Evolutionary conservation across 30 jellyfish, hydroid and myxozoan species (phyloP).

Genomic region (Rhopilema esculentum): DNA sequence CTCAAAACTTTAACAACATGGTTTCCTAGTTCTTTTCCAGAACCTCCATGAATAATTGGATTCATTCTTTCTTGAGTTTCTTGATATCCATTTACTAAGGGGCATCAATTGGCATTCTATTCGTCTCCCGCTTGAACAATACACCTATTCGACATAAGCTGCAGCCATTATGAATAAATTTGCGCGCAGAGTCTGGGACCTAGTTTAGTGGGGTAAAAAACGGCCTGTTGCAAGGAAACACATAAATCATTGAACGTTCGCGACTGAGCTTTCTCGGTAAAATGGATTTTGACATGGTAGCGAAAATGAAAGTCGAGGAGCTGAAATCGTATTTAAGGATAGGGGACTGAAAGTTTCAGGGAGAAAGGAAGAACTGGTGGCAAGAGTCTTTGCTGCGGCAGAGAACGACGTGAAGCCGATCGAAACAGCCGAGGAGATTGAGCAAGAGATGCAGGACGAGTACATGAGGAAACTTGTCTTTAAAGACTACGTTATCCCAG

Average conservation of each 20-base stretch:
- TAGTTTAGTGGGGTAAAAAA: slow-evolving; percentile 17
- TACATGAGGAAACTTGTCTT: slow-evolving; percentile 9
- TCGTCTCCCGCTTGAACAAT: too few species aligned
- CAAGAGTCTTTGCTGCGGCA: slow-evolving; percentile 35
- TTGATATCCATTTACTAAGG: slow-evolving; percentile 28
- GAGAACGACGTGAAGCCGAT: slow-evolving; percentile 17
- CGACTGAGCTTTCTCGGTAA: background rate
- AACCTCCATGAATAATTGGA: slow-evolving; percentile 1
- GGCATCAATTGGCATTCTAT: slow-evolving; percentile 43
- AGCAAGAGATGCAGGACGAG: slow-evolving; percentile 13
- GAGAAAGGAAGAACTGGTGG: slow-evolving; percentile 24
- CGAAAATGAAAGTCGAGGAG: slow-evolving; percentile 17
- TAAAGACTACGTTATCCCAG: slow-evolving; percentile 30
- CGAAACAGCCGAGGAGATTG: slow-evolving; percentile 27
- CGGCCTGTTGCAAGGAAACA: background rate
- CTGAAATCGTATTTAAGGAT: slow-evolving; percentile 2
- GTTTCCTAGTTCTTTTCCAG: background rate
- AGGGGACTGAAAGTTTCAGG: slow-evolving; percentile 7
- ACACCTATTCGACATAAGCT: slow-evolving; percentile 26
- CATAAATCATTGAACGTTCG: background rate
- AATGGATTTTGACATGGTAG: slow-evolving; percentile 14
- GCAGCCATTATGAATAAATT: background rate
- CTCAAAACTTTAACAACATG: background rate
- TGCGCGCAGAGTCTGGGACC: slow-evolving; percentile 4
- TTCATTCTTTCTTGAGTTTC: slow-evolving; percentile 13